Conservation (phyloP, 1,140 invertebrate genomes). For the Platyscapa corneri region DNA sequence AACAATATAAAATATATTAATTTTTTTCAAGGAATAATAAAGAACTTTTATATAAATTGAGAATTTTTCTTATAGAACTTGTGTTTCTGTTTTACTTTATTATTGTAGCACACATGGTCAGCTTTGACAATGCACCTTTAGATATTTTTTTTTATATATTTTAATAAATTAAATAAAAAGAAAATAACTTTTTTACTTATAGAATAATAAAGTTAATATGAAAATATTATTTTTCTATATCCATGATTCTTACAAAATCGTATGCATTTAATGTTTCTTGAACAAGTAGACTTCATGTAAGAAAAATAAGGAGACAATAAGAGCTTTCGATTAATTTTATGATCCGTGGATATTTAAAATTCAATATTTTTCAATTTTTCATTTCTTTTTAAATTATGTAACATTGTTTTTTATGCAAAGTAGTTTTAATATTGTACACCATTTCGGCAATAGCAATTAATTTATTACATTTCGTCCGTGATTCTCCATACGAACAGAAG, state of each 20-base stretch:
- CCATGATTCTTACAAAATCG: not conserved
- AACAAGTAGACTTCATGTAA: not conserved
- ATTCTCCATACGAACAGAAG: slow-evolving; percentile 41
- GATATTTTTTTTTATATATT: not conserved
- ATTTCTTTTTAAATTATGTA: slow-evolving; percentile 54
- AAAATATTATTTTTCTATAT: slow-evolving; percentile 21
- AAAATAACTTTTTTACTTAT: not conserved
- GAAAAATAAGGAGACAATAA: slow-evolving; percentile 22
- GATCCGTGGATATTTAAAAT: slow-evolving; percentile 26
- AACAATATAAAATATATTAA: not conserved
- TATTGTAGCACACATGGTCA: not conserved
- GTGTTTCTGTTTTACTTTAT: not conserved
- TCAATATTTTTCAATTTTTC: slow-evolving; percentile 48
- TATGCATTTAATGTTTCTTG: not conserved
- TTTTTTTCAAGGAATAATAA: not conserved
- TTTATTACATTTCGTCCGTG: slow-evolving; percentile 53
- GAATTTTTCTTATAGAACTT: not conserved
- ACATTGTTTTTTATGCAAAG: slow-evolving; percentile 54
- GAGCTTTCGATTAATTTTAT: not conserved
- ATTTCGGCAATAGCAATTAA: slow-evolving; percentile 46
- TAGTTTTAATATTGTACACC: slow-evolving; percentile 53
- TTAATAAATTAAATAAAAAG: slow-evolving; percentile 1
- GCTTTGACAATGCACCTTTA: not conserved
- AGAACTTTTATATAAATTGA: not conserved
- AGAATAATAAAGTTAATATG: slow-evolving; percentile 15